These are phyloP conservation scores for Tautogolabrus adspersus DNA, from an alignment of 2,113 vertebrate species.

Conservation along the genomic window DNA sequence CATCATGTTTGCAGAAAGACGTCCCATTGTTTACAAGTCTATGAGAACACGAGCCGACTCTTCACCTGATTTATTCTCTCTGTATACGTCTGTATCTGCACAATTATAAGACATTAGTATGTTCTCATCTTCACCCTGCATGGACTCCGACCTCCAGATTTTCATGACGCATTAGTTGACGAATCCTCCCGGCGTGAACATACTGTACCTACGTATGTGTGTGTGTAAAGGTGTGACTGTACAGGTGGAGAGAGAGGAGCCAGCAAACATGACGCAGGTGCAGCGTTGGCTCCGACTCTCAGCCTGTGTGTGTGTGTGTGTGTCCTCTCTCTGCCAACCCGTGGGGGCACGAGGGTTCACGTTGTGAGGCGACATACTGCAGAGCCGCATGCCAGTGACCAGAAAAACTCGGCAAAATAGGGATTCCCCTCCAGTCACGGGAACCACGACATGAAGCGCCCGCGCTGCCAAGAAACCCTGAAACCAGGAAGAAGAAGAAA, in stretches of 20 bases:
- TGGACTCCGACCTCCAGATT: conserved; percentile 19
- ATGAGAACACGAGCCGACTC: too few relatives aligned
- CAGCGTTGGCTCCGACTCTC: conserved; percentile 17
- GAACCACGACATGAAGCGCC: conserved; percentile 48
- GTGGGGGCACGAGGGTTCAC: conserved; percentile 54
- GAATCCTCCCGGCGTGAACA: not conserved
- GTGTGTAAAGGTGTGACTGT: not conserved
- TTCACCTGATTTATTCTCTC: too few relatives aligned
- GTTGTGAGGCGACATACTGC: conserved; percentile 61
- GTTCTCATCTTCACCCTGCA: not conserved
- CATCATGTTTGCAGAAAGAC: too few relatives aligned
- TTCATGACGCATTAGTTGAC: conserved; percentile 57
- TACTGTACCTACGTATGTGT: not conserved
- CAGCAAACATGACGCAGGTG: conserved; percentile 65
- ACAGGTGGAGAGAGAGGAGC: conserved; percentile 52
- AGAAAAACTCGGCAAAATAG: conserved; percentile 45
- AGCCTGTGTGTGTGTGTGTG: not conserved
- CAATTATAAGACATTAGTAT: not conserved
- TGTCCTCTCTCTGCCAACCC: conserved; percentile 40
- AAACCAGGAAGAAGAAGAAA: conserved; percentile 48
- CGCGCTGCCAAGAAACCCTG: conserved; percentile 63
- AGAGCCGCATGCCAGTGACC: conserved; percentile 60
- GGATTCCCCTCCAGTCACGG: conserved; percentile 65
- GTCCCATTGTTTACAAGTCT: too few relatives aligned
- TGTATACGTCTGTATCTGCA: too few relatives aligned